These are phyloP conservation scores for Aphyosemion australe DNA, from an alignment of 2,113 vertebrate species.

Conservation along the genomic window DNA sequence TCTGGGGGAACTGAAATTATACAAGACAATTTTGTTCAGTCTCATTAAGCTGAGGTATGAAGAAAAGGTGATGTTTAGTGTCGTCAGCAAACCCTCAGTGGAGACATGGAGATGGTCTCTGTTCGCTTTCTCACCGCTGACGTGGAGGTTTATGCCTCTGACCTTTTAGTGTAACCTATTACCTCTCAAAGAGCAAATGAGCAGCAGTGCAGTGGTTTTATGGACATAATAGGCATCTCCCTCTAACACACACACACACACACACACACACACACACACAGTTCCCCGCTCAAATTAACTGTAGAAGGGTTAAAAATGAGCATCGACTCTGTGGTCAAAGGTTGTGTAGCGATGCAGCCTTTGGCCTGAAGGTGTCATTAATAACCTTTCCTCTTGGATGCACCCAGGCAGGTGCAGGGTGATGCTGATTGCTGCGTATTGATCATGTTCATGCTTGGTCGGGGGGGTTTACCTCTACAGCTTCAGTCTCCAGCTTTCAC, in stretches of 20 bases:
- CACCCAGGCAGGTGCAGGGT: neutral
- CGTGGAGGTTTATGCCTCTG: neutral
- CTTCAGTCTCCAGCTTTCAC: neutral
- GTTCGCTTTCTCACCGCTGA: neutral
- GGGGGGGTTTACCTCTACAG: neutral
- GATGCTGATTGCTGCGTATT: slow-evolving; percentile 26
- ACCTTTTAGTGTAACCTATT: neutral
- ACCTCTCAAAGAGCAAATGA: neutral
- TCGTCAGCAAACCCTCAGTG: neutral
- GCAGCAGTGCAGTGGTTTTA: slow-evolving; percentile 1
- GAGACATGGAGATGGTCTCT: neutral
- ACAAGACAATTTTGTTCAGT: neutral
- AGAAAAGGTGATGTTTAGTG: neutral
- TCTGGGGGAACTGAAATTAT: neutral
- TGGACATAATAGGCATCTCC: too few species aligned
- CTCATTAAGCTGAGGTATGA: neutral
- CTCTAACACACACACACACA: too few species aligned
- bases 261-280: neutral
- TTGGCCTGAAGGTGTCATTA: slow-evolving; percentile 23
- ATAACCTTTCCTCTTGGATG: neutral
- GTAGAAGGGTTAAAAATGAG: neutral
- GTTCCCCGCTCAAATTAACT: neutral
- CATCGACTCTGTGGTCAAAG: neutral
- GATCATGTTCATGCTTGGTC: slow-evolving; percentile 23
- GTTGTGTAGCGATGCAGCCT: neutral